Evolutionary conservation across 2,113 vertebrate species (phyloP).

Genomic region (Synodontis membranacea): DNA sequence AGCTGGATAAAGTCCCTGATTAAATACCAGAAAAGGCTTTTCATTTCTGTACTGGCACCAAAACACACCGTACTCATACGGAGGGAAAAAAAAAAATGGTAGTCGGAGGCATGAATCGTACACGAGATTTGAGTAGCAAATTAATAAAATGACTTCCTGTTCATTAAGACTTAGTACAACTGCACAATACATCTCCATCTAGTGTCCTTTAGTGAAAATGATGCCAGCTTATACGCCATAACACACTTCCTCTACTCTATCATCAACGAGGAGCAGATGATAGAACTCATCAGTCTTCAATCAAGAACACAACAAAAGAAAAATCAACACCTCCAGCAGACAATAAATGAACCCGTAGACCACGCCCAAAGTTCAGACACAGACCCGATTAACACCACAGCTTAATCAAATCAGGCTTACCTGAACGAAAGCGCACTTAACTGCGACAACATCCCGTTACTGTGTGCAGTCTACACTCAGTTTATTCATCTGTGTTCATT

Average conservation of each 20-base stretch:
- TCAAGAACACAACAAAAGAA: no score
- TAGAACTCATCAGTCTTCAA: not conserved
- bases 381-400: not conserved
- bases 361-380: not conserved
- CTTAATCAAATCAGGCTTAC: slow-evolving; percentile 18
- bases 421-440: not conserved
- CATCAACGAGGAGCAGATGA: not conserved
- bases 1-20: not conserved
- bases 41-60: not conserved
- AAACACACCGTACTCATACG: not conserved
- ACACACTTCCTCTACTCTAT: not conserved
- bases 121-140: not conserved
- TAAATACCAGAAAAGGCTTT: not conserved
- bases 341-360: no score
- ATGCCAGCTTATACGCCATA: slow-evolving; percentile 2
- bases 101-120: not conserved
- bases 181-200: slow-evolving; percentile 63
- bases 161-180: not conserved
- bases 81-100: not conserved
- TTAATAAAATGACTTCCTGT: not conserved
- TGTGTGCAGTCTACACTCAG: not conserved
- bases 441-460: not conserved
- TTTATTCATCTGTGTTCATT: slow-evolving; percentile 61
- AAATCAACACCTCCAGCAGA: not conserved
- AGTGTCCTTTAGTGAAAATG: slow-evolving; percentile 60